Percentiles rank a stretch among this genome's conserved stretches.
phyloP scores from a whole-genome alignment of 2,888 invertebrate genomes.

The Tipula helvola region DNA sequence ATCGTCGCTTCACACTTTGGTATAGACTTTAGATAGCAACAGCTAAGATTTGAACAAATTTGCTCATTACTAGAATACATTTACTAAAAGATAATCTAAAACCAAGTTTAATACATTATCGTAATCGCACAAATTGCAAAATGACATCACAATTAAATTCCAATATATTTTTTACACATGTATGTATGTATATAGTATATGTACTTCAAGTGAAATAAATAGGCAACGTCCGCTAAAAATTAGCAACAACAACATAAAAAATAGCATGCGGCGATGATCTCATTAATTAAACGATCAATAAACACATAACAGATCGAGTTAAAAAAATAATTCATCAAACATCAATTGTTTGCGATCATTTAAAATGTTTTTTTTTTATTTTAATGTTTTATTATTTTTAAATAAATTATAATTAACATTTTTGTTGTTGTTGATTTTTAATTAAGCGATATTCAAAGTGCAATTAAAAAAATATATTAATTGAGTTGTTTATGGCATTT shows the following conservation, averaged over 20 bases:
- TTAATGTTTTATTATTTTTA: neutral
- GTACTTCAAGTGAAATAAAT: neutral
- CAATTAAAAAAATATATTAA: neutral
- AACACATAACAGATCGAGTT: neutral
- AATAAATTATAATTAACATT: neutral
- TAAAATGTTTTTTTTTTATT: neutral
- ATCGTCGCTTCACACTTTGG: too few relatives aligned
- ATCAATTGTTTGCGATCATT: neutral
- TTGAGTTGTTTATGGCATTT: neutral
- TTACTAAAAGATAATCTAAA: too few relatives aligned
- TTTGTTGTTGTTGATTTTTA: neutral
- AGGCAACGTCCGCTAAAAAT: neutral
- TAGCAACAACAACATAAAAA: neutral
- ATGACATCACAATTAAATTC: neutral
- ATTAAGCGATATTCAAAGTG: neutral
- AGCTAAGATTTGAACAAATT: too few relatives aligned
- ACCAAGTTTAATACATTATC: too few relatives aligned
- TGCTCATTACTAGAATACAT: too few relatives aligned
- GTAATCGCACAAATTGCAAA: neutral
- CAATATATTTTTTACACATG: neutral
- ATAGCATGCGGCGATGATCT: neutral
- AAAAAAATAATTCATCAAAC: neutral
- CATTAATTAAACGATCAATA: neutral
- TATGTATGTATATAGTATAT: too few relatives aligned
- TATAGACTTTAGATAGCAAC: too few relatives aligned